These are phyloP conservation scores for Pelecanus crispus DNA, from an alignment of 2,113 vertebrate genomes.

Conservation along the genomic window DNA sequence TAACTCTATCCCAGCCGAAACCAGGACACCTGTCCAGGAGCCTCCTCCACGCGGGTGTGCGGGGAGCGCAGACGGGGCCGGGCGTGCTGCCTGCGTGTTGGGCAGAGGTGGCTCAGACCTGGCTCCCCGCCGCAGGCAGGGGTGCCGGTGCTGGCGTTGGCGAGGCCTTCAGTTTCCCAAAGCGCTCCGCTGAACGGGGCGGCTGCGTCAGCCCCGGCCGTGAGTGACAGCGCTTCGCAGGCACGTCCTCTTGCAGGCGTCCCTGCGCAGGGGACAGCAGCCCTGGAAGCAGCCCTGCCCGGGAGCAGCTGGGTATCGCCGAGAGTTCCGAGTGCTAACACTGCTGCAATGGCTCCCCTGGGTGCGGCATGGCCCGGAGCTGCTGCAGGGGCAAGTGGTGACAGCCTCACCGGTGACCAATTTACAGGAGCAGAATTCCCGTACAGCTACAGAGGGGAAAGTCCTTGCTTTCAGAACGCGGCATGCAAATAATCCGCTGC, in stretches of 20 bases:
- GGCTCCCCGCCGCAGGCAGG: background rate
- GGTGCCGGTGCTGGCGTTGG: rapidly evolving
- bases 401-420: background rate
- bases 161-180: rapidly evolving
- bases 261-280: background rate
- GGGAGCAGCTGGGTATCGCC: background rate
- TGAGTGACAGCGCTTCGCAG: background rate
- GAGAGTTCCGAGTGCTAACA: background rate
- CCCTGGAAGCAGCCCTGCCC: background rate
- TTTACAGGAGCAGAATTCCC: background rate
- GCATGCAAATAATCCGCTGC: background rate
- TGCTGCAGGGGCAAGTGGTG: background rate
- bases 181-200: background rate
- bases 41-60: rapidly evolving
- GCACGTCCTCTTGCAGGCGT: background rate
- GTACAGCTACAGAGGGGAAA: background rate
- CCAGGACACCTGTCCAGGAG: background rate
- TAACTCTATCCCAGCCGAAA: no score
- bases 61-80: no score
- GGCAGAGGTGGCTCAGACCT: no score
- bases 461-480: background rate
- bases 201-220: background rate
- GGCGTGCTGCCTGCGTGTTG: rapidly evolving
- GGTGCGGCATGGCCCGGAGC: background rate
- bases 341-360: background rate